phyloP scores from a whole-genome alignment of 2,888 invertebrate species.

The Megalurothrips usitatus region DNA sequence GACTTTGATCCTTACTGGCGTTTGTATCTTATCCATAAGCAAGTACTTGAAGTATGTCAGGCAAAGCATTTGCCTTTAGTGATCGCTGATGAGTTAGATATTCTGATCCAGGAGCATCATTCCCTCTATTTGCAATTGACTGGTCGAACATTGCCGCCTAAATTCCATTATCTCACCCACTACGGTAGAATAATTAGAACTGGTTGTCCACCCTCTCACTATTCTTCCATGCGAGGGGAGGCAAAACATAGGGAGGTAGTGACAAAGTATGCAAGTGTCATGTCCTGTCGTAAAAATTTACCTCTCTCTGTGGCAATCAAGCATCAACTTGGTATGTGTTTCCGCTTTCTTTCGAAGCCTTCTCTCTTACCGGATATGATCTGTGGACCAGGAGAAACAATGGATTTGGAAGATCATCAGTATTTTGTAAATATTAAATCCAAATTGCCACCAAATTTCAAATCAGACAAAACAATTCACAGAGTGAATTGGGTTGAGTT shows the following conservation, averaged over 20 bases:
- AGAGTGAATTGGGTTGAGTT: background rate
- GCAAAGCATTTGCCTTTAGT: too few relatives aligned
- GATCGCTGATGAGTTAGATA: background rate
- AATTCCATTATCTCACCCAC: background rate
- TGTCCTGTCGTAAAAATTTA: background rate
- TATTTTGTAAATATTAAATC: background rate
- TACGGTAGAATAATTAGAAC: background rate
- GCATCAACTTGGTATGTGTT: background rate
- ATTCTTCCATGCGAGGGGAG: background rate
- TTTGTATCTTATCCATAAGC: too few relatives aligned
- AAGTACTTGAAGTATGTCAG: too few relatives aligned
- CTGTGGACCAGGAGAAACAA: background rate
- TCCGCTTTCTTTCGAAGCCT: background rate
- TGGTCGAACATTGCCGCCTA: background rate
- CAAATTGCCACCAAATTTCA: background rate
- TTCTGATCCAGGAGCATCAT: background rate
- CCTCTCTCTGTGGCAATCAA: background rate
- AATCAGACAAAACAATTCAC: background rate
- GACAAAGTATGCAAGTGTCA: background rate
- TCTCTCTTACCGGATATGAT: background rate
- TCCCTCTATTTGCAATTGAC: background rate
- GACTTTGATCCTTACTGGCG: too few relatives aligned
- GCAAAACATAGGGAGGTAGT: background rate
- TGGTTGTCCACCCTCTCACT: background rate
- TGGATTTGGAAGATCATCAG: background rate